Percentiles rank a stretch among this genome's conserved stretches.
These are phyloP conservation scores for Tenthredo amoena DNA, from an alignment of 2,888 invertebrate genomes.

Conservation along the genomic window DNA sequence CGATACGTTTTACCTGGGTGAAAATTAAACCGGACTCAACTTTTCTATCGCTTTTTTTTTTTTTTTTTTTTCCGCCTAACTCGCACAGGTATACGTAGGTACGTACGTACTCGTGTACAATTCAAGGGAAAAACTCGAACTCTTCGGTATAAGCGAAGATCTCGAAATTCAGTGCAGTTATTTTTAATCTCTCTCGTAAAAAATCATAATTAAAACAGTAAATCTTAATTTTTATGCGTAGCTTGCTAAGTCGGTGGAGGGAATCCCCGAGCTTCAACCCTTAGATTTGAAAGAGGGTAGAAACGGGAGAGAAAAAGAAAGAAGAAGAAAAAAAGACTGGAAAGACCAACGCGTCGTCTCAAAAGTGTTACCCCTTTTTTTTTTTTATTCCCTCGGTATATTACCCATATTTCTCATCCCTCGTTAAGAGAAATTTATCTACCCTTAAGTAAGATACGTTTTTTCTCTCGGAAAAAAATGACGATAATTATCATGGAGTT, in stretches of 20 bases:
- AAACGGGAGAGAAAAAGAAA: too few relatives aligned
- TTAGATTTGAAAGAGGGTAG: not conserved
- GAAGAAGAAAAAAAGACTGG: not conserved
- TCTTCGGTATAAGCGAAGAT: not conserved
- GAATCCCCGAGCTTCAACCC: not conserved
- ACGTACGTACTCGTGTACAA: not conserved
- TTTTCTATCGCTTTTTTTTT: not conserved
- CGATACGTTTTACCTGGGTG: not conserved
- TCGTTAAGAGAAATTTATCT: not conserved
- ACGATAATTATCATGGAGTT: not conserved
- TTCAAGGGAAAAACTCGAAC: not conserved
- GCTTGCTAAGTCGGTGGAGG: not conserved
- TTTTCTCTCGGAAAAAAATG: too few relatives aligned
- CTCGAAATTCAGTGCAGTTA: conserved; percentile 15
- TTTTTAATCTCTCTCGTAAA: conserved; percentile 16
- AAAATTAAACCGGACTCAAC: not conserved
- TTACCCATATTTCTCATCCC: not conserved
- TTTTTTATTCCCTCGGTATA: not conserved
- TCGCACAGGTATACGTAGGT: not conserved
- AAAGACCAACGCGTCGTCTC: not conserved
- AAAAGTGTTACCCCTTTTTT: conserved; percentile 24
- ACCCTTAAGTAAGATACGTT: too few relatives aligned
- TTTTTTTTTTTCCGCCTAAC: not conserved
- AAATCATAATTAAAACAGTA: conserved; percentile 38
- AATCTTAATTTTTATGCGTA: conserved; percentile 30